Evolutionary conservation across 1,140 invertebrate genomes (phyloP), one percentile per base, ranked within the genome.

Genomic region (Drosophila takahashii): DNA sequence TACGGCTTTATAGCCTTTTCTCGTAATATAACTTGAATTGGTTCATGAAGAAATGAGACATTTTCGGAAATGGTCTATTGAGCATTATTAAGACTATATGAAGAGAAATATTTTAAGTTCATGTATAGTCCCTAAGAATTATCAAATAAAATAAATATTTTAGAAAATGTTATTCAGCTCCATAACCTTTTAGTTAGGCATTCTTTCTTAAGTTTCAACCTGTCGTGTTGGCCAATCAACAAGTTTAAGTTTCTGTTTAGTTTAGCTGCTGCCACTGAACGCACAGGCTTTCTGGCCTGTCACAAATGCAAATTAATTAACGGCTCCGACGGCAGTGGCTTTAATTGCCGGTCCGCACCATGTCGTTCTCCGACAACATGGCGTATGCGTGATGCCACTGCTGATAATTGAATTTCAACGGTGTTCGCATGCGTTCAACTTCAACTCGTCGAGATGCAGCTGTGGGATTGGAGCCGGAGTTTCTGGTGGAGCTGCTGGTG

Each of bases 281-380:
- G 27, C 37, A 27, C 26, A 60, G 36, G 34, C 36, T 51, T 60
- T 50, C 67, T 45, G 74, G 54, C 61, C 70, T 53, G 70, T 39
- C 77, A 66, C 67, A 77, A 80, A 89, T 87, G 84, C 85, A 89
- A 89, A 89, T 89, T 89, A 89, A 89, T 89, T 89, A 89, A 79
- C 64, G 69, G 60, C 77, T 69, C 64, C 58, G 62, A 56, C 62
- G 56, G 76, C 48, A 54, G 74, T 53, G 65, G 84, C 71, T 89
- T 87, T 89, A 87, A 87, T 87, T 87, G 84, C 84, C 36, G 66
- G 34, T 65, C 69, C 45, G 72, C 58, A 58, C 66, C 80, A 9
- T 41, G 52, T 41, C 45, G 56, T 16, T 70, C 56, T 2, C 34
- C 41, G 72, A 59, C 81, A 84, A 85, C 81, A 72, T 70, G 79